Evolutionary conservation across 2,888 invertebrate genomes (phyloP).

Genomic region (Marronus borbonicus): DNA sequence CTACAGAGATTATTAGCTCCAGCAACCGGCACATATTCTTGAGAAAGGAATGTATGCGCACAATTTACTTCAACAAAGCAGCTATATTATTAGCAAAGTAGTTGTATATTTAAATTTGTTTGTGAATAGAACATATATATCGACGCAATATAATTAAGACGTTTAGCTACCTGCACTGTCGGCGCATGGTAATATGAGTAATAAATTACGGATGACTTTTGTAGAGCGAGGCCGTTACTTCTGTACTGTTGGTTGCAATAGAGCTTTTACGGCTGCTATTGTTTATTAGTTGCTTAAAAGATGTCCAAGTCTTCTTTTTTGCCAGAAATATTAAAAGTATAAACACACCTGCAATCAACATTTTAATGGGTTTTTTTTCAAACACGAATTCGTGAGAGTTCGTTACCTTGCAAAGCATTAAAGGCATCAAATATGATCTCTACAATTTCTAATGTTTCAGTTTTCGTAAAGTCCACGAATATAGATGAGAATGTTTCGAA

Average conservation of each 20-base stretch:
- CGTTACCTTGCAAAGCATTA: constrained; percentile 79
- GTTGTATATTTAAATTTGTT: no score
- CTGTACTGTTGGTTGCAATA: constrained; percentile 17
- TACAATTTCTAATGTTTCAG: constrained; percentile 69
- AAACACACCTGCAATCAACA: constrained; percentile 69
- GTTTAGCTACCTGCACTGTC: no score
- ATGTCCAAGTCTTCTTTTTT: constrained; percentile 77
- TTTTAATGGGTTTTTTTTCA: not conserved
- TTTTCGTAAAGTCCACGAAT: constrained; percentile 72
- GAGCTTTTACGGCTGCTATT: constrained; percentile 37
- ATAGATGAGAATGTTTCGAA: constrained; percentile 78
- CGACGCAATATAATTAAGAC: no score
- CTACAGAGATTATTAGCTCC: no score
- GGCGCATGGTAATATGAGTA: not conserved
- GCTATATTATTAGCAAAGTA: no score
- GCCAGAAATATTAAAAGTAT: constrained; percentile 83
- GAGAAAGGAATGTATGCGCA: no score
- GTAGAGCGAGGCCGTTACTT: constrained; percentile 2
- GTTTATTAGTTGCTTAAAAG: constrained; percentile 61
- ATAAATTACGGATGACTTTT: constrained; percentile 22
- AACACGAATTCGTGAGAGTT: not conserved
- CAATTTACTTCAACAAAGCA: no score
- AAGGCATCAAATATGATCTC: constrained; percentile 75
- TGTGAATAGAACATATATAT: no score
- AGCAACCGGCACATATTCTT: no score